Evolutionary conservation across 2,888 invertebrate species (phyloP), one percentile per base, ranked within the genome.

Genomic region (Papilio elwesi): DNA sequence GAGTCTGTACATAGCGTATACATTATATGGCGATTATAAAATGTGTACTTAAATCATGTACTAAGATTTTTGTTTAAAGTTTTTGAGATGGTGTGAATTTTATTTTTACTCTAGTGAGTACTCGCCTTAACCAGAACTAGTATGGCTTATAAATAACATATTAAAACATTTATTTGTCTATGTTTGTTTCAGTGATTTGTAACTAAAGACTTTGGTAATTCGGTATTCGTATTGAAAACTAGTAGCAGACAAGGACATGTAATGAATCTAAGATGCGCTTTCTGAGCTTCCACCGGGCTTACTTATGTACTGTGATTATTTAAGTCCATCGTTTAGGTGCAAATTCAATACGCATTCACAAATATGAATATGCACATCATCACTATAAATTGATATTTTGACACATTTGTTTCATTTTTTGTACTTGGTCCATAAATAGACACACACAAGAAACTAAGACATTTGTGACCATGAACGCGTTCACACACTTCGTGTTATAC

Each of bases 1-100:
- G 49, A 49, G 48, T 64, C 49, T 64, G 64, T 64, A 64, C 59
- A 62, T 43, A 62, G 15, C 52, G 43, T 63, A 62, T 53, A 63
- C 16, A 68, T n/a, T 55, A 51, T 65, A 26, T 62, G 59, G 43
- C 43, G 59, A 62, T 47, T 49, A 36, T 16, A 36, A 64, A 64
- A 66, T 62, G 36, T 72, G 72, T 72, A 72, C 72, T 72, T 55
- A 26, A 53, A 65, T 62, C n/a, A 53, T 71, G 71, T 68, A 72
- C 71, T 68, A 55, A 63, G 16, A 12, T 26, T 59, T 52, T 62
- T 43, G 43, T 43, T 43, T 9, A 43, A 43, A 9, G 43, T 43
- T 36, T 13, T 43, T 10, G 3, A 43, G 4, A 43, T 43, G 9
- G 43, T 57, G 36, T 7, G 9, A 15, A 52, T 16, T 52, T 36